Evolutionary conservation across 1,140 invertebrate species (phyloP), one percentile per base, ranked within the genome.

Genomic region (Delia radicum): DNA sequence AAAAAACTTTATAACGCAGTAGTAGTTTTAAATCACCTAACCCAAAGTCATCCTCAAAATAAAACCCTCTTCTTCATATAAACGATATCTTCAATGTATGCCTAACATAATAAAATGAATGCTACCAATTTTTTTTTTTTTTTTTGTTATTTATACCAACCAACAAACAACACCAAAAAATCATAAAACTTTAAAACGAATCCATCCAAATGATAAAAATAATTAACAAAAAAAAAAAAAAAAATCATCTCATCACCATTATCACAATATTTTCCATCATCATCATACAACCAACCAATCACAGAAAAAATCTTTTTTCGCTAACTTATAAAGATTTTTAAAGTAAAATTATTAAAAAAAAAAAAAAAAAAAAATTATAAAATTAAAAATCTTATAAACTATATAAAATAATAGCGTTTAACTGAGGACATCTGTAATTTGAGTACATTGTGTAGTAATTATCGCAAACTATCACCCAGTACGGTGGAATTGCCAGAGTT

Each of bases 401-500:
- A 2, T 26, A 31, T 42, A 67, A 72, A 73, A 42, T 26, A 37
- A 37, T 77, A 89, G 87, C 87, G 87, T 78, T 79, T 89, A 46
- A 89, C 88, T 79, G 87, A 89, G 82, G 88, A 89, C 77, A 88
- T 89, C 71, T 89, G 88, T 79, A 88, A 87, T 76, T 79, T 89
- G 75, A 88, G 88, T 74, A 89, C 88, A 4, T 80, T 88, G 13
- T 85, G 88, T 78, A 86, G 87, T 72, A 88, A 88, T 79, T 85
- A 85, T 76, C 84, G 83, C 73, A 85, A 85, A 77, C 75, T 85
- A 29, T 85, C 83, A 73, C 83, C 83, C 24, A 85, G 80, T 46
- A 84, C 83, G 24, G n/a, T n/a, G n/a, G 83, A 85, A 77, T 82
- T 85, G 65, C 83, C 82, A 63, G 83, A 83, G 63, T 80, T 84